A percentile compares a stretch with the other conserved stretches of the same genome.
Conservation (phyloP, 1,140 invertebrate genomes). For the Penaeus vannamei region DNA sequence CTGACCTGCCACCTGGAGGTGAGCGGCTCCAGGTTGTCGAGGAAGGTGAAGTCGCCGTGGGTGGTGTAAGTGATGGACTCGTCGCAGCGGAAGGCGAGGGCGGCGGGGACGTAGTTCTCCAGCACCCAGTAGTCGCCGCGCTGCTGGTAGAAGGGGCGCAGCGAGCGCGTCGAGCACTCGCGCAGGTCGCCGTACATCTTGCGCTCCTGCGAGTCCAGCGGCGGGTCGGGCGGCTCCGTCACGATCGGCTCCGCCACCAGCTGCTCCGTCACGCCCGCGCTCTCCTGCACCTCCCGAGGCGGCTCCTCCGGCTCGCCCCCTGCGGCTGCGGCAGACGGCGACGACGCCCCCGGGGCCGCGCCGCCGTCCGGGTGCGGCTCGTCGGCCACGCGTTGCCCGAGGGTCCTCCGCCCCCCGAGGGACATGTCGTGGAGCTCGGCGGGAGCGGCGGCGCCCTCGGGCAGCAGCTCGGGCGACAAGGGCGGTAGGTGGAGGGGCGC, state of each 20-base stretch:
- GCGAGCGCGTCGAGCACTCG: slow-evolving; percentile 46
- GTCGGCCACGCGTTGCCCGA: slow-evolving; percentile 53
- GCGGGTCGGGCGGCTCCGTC: slow-evolving; percentile 63
- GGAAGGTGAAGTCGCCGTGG: slow-evolving; percentile 91
- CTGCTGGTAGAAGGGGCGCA: slow-evolving; percentile 73
- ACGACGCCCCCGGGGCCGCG: not conserved
- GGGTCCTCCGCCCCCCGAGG: slow-evolving; percentile 45
- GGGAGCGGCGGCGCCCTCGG: slow-evolving; percentile 5
- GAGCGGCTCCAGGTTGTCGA: slow-evolving; percentile 89
- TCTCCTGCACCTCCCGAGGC: slow-evolving; percentile 65
- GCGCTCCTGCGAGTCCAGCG: slow-evolving; percentile 56
- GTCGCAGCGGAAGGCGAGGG: slow-evolving; percentile 77
- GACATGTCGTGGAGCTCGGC: slow-evolving; percentile 36
- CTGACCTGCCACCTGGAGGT: slow-evolving; percentile 68
- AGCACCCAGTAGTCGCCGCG: slow-evolving; percentile 91
- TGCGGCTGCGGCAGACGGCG: not conserved
- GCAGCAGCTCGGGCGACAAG: too few species aligned
- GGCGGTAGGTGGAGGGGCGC: not conserved
- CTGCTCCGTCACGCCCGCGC: slow-evolving; percentile 63
- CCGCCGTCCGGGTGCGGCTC: slow-evolving; percentile 18
- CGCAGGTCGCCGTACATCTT: slow-evolving; percentile 63
- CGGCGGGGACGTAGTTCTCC: slow-evolving; percentile 84
- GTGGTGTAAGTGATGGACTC: slow-evolving; percentile 93
- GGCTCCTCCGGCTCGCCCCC: slow-evolving; percentile 60
- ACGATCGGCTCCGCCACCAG: slow-evolving; percentile 39